Conservation (phyloP, 92 coral and sea anemone genomes). For the Zoanthus sansibaricus region DNA sequence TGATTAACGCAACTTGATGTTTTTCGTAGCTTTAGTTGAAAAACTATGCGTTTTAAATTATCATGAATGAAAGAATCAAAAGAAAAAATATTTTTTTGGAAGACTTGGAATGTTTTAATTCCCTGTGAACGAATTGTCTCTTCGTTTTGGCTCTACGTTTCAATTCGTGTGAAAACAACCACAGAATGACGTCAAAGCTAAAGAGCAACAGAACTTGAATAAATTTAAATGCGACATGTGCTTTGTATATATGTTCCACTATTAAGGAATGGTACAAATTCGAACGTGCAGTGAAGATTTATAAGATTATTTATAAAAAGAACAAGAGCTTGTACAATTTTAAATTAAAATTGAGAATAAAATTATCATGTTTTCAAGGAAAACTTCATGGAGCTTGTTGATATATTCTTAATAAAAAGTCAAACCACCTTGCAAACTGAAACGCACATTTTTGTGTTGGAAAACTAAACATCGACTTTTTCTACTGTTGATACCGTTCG, state of each 20-base stretch:
- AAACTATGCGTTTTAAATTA: not conserved
- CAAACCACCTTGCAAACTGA: not conserved
- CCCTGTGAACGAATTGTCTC: slow-evolving; percentile 40
- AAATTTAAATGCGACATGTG: slow-evolving; percentile 36
- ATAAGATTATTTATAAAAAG: slow-evolving; percentile 62
- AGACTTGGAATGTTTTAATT: not conserved
- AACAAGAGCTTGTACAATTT: slow-evolving; percentile 18
- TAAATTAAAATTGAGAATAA: slow-evolving; percentile 28
- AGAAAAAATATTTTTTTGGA: slow-evolving; percentile 4
- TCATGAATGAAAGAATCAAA: not conserved
- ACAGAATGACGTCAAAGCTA: slow-evolving; percentile 41
- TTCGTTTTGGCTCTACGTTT: not conserved
- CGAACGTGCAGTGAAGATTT: slow-evolving; percentile 38
- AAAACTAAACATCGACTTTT: no score
- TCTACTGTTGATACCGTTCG: no score
- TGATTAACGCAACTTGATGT: not conserved
- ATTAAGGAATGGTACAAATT: slow-evolving; percentile 17
- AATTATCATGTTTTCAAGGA: slow-evolving; percentile 9
- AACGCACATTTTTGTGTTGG: no score
- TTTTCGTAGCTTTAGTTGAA: slow-evolving; percentile 9
- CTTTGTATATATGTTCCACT: slow-evolving; percentile 3
- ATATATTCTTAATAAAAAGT: not conserved
- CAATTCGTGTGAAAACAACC: slow-evolving; percentile 1
- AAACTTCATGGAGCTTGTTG: not conserved
- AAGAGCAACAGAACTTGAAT: not conserved